phyloP scores from a whole-genome alignment of 2,888 invertebrate genomes.

The Amphimallon solstitiale region DNA sequence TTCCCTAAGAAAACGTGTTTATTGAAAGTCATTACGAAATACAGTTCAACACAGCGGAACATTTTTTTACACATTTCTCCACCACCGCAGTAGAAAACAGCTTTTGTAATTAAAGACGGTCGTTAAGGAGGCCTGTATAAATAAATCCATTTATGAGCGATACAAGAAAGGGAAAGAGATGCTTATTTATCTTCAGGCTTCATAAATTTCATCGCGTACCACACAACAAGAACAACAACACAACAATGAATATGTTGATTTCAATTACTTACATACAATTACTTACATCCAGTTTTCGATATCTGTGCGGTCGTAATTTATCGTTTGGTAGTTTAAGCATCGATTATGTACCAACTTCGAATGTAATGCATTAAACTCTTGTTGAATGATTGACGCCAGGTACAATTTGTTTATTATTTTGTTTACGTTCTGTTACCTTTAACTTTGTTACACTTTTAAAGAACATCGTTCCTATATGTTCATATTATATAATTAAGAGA shows the following conservation, averaged over 20 bases:
- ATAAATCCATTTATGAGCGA: conserved; percentile 11
- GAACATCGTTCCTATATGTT: too few species aligned
- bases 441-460: conserved; percentile 12
- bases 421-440: conserved; percentile 6
- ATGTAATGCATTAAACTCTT: conserved; percentile 26
- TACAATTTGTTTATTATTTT: conserved; percentile 3
- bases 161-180: background rate
- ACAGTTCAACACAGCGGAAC: conserved; percentile 6
- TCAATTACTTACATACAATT: conserved; percentile 32
- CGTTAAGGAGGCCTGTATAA: background rate
- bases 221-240: too few species aligned
- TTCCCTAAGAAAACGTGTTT: background rate
- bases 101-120: conserved; percentile 5
- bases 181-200: conserved; percentile 14
- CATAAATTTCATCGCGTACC: conserved; percentile 19
- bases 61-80: conserved; percentile 7
- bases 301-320: conserved; percentile 30
- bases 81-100: background rate
- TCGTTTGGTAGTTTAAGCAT: conserved; percentile 19
- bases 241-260: conserved; percentile 35
- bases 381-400: conserved; percentile 22
- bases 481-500: too few species aligned
- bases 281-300: conserved; percentile 21
- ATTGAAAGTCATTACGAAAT: conserved; percentile 17
- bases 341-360: conserved; percentile 28